Evolutionary conservation across 2,113 vertebrate genomes (phyloP), one percentile per base, ranked within the genome.

Genomic region (Apus apus): DNA sequence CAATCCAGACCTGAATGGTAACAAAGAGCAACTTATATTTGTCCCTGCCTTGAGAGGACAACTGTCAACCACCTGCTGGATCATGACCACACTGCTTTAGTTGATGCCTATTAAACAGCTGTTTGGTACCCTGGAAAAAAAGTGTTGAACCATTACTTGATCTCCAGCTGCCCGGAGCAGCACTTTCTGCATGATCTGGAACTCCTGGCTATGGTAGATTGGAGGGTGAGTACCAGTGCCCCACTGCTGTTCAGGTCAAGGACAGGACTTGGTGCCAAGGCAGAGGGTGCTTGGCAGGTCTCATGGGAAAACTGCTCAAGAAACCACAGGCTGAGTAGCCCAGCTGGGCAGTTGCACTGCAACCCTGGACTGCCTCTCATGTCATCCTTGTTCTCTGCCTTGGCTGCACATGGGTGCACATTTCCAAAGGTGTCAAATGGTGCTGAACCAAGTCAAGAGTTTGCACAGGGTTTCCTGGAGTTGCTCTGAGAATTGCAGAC

Each of bases 391-490:
- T 65, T 57, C 38, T 74, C 34, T 71, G 26, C 38, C 56, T 74
- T 0, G 0, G 45, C 45, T 64, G 20, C 45, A 71, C 11, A 1
- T 3, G 11, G 19, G 8, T 11, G 11, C 46, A 11, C 7, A 7
- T 83, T 91, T 93, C 54, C 58, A 58, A 76, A 87, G 21, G 36
- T 38, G 58, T 36, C 40, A 53, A 34, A 90, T 7, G 22, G 29
- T 80, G 29, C n/a, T 45, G 20, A 93, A 48, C 7, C 2, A 6
- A 78, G 14, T 12, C 21, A 67, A 50, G 77, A 36, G 21, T 72
- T 68, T 84, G 34, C 40, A 27, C 3, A 0, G 4, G 61, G n/a
- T 32, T 80, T 85, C n/a, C 36, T 64, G 56, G 46, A 38, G 17
- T 27, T 62, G 15, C 62, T 89, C n/a, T 45, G 68, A 78, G 61